Base-by-base conservation (phyloP, 1,140 invertebrate genomes). In the Drosophila watanabei region DNA sequence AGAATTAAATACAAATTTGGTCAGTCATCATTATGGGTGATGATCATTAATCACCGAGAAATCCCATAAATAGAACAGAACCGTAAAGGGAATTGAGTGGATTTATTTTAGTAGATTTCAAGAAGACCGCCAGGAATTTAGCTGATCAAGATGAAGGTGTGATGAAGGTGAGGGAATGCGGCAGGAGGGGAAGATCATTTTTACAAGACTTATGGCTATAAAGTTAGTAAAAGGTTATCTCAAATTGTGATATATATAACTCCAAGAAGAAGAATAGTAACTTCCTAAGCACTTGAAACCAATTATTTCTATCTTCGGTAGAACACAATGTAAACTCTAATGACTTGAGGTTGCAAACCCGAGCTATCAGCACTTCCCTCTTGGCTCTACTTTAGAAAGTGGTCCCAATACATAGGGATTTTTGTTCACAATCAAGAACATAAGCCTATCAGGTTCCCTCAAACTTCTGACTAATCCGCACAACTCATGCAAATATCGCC, bases 1-100 rank as follows among this genome's bases (percentile, higher is more conserved):
- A 80, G 69, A 85, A 69, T 88, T 70, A 71, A 80, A 89, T 89
- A 79, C 75, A 71, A 73, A 88, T 86, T 90, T 86, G 75, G 70
- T 82, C 86, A 85, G 66, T 75, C 86, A 79, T 83, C 81, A 56
- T 37, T 14, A 72, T 56, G 78, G 64, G 20, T 41, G 70, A 70
- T 57, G 32, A 80, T 80, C 89, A 87, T 88, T 82, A 91, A 92
- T 85, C 75, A 84, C 80, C 30, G 4, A 43, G 39, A 14, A 41
- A 46, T 66, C 7, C 75, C 68, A 68, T 65, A 86, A 82, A 89
- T 82, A 86, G 75, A 77, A 72, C 49, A 52, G 43, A 18, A 18
- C 18, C 43, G 18, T 16, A 30, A 41, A 48, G 37, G 20, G 49
- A 80, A 64, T 61, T 18, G 18, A 32, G 11, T 24, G 45, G 59